These are phyloP conservation scores for Lasioglossum zephyrum DNA, from an alignment of 2,888 invertebrate species.

Conservation along the genomic window DNA sequence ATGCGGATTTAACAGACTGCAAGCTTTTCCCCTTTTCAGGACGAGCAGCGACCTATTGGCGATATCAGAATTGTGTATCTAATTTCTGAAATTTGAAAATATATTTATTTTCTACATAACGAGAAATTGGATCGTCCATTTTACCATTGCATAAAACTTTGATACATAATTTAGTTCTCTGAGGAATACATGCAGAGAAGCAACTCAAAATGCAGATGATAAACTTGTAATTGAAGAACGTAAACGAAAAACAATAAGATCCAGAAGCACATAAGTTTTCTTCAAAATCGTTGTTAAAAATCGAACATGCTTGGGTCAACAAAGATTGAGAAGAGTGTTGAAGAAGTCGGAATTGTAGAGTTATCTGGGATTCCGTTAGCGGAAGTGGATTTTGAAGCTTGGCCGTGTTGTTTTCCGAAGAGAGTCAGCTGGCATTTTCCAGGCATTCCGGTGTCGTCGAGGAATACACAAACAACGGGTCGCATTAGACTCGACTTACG, in stretches of 20 bases:
- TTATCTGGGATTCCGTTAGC: neutral
- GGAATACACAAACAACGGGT: neutral
- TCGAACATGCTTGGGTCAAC: neutral
- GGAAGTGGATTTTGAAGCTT: conserved; percentile 2
- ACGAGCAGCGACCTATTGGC: accelerated
- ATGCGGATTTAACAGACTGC: neutral
- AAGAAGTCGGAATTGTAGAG: neutral
- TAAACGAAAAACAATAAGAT: neutral
- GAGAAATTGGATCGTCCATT: too few species aligned
- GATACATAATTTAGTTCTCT: neutral
- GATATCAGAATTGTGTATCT: neutral
- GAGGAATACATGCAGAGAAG: neutral
- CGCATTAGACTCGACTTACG: conserved; percentile 6
- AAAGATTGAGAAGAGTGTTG: neutral
- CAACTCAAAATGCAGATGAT: too few species aligned
- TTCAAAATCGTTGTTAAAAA: neutral
- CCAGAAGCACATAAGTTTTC: neutral
- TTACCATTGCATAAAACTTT: too few species aligned
- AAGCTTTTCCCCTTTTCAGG: neutral
- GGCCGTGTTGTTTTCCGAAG: neutral
- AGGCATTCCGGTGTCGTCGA: neutral
- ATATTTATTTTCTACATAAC: too few species aligned
- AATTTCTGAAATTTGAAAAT: neutral
- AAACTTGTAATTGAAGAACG: too few species aligned
- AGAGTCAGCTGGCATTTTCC: neutral